Conservation (phyloP, 2,797 vertebrate species). For the Micropoecilia bifurca region DNA sequence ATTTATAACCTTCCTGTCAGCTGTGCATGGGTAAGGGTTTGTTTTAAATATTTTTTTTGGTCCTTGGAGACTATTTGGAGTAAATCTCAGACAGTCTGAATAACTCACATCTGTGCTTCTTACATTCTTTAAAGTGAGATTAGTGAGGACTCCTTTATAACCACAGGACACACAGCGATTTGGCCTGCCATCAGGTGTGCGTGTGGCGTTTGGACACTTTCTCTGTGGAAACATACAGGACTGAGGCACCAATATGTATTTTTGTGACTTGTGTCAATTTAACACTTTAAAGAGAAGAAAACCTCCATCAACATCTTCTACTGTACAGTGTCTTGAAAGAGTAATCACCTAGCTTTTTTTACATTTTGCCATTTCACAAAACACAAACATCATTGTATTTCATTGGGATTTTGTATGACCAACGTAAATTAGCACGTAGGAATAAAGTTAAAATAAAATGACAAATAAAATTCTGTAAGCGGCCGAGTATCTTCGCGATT, state of each 20-base stretch:
- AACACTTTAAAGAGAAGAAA: slow-evolving; percentile 38
- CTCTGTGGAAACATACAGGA: slow-evolving; percentile 28
- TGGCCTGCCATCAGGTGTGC: slow-evolving; percentile 3
- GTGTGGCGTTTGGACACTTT: slow-evolving; percentile 45
- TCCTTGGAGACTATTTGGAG: background rate
- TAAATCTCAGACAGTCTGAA: slow-evolving; percentile 38
- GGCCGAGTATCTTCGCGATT: background rate
- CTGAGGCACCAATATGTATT: background rate
- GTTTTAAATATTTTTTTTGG: background rate
- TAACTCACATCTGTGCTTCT: slow-evolving; percentile 37
- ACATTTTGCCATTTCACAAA: slow-evolving; percentile 5
- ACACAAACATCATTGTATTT: background rate
- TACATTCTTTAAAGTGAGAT: slow-evolving; percentile 43
- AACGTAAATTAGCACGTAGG: background rate
- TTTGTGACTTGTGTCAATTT: slow-evolving; percentile 50
- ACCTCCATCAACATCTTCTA: slow-evolving; percentile 1
- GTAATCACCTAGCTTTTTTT: background rate
- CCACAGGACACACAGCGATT: slow-evolving; percentile 43
- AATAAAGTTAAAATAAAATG: background rate
- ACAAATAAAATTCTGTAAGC: background rate
- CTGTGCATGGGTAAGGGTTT: background rate
- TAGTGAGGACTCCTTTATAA: slow-evolving; percentile 37
- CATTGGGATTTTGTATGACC: background rate
- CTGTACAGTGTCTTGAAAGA: background rate
- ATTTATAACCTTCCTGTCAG: slow-evolving; percentile 33